Evolutionary conservation across 2,888 invertebrate species (phyloP).

Genomic region (Euplexia lucipara): DNA sequence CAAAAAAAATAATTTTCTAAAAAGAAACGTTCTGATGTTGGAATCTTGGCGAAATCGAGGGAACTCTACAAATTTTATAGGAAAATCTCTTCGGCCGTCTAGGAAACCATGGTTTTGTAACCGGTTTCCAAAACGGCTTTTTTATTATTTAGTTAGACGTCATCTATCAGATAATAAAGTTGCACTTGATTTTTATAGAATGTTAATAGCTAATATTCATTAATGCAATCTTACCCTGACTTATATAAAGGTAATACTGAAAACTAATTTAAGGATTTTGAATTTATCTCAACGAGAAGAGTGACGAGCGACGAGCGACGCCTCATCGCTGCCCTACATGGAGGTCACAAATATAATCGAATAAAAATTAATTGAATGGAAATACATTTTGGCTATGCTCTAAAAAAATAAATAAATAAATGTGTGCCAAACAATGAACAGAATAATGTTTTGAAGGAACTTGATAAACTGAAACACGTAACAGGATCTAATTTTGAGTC

Average conservation of each 20-base stretch:
- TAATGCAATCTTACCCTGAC: not conserved
- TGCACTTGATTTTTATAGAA: not conserved
- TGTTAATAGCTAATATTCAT: not conserved
- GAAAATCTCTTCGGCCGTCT: no score
- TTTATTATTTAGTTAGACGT: not conserved
- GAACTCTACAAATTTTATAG: no score
- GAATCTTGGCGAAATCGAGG: no score
- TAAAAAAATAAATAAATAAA: not conserved
- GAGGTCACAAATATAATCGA: not conserved
- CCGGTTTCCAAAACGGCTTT: no score
- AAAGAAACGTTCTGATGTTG: no score
- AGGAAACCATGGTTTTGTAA: no score
- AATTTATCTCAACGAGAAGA: constrained; percentile 1
- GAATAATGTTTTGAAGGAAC: constrained; percentile 2
- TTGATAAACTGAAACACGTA: constrained; percentile 3
- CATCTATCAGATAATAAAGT: constrained; percentile 1
- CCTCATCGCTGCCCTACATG: not conserved
- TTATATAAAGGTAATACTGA: not conserved
- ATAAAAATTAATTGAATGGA: not conserved
- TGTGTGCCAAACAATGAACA: not conserved
- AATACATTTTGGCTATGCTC: constrained; percentile 4
- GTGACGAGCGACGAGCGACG: no score
- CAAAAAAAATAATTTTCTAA: no score
- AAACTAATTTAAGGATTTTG: not conserved
- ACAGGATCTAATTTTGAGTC: not conserved